Evolutionary conservation across 2,888 invertebrate genomes (phyloP).

Genomic region (Masnerella sp.): DNA sequence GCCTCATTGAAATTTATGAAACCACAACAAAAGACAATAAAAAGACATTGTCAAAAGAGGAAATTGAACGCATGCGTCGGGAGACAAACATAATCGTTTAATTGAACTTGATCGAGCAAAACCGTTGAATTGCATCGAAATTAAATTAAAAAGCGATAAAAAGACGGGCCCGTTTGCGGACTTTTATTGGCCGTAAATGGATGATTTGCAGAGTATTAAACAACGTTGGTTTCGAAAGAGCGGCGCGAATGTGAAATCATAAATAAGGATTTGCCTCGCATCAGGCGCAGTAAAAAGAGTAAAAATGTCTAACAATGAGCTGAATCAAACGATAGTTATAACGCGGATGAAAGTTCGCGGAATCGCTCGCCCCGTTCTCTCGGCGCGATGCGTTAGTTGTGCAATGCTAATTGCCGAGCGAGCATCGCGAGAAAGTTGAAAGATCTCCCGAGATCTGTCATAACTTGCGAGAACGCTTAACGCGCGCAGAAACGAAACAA

Average conservation of each 20-base stretch:
- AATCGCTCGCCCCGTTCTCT: slow-evolving; percentile 49
- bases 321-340: slow-evolving; percentile 51
- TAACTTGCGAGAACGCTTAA: slow-evolving; percentile 47
- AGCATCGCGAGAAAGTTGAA: slow-evolving; percentile 63
- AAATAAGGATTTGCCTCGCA: slow-evolving; percentile 49
- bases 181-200: slow-evolving; percentile 20
- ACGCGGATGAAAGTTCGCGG: slow-evolving; percentile 54
- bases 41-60: no score
- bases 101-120: no score
- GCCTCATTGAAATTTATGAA: no score
- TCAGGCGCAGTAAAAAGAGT: slow-evolving; percentile 31
- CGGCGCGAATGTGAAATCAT: slow-evolving; percentile 44
- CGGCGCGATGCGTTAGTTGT: slow-evolving; percentile 49
- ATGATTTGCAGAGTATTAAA: slow-evolving; percentile 28
- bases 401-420: slow-evolving; percentile 62
- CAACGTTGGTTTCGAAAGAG: slow-evolving; percentile 41
- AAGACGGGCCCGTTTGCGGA: not conserved
- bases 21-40: no score
- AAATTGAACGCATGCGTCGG: no score
- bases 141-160: not conserved
- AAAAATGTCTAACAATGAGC: slow-evolving; percentile 56
- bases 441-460: slow-evolving; percentile 59
- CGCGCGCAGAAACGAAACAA: slow-evolving; percentile 11
- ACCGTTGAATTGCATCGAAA: no score
- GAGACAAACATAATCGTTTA: no score